Evolutionary conservation across 1,140 invertebrate species (phyloP), one percentile per base, ranked within the genome.

Genomic region (Cydia strobilella): DNA sequence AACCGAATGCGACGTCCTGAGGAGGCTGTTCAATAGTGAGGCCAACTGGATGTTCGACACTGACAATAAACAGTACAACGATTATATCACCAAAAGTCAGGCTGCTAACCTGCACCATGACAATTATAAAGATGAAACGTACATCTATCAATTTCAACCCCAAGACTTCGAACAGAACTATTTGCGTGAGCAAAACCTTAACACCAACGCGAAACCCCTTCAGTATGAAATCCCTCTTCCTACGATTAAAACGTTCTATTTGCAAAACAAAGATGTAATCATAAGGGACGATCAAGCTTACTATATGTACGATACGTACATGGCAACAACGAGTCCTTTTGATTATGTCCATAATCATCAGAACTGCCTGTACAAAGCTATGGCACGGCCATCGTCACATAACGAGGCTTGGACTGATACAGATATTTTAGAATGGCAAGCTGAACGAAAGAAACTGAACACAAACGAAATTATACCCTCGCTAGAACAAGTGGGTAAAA

Each of bases 11-110:
- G 77, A 84, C 72, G 79, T 84, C 78, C 79, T 85, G 5, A 86
- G 85, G 62, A 80, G 80, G 74, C 77, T 88, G 79, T 83, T 88
- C 77, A 87, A 86, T 76, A 87, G 85, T 77, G 74, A 84, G 65
- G 77, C 84, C 62, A 84, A 69, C 31, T 69, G 65, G 65, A 69
- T 69, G 65, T 35, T 35, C 31, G 65, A 35, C n/a, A 69, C 65
- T 18, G 65, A 39, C 65, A 39, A 69, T 69, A 69, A 39, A 4
- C 65, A 69, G 9, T 69, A 69, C 65, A 69, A 69, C 65, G 65
- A 69, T 7, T 35, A 69, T 42, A 9, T 69, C 54, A 10, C 54
- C 54, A 59, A 59, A 23, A 12, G 20, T 15, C 51, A 20, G 20
- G 20, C 7, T 20, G 54, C 20, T 23, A 23, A 59, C 20, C 2